These are phyloP conservation scores for Spermophilus dauricus DNA, from an alignment of 2,113 vertebrate genomes.

Conservation along the genomic window DNA sequence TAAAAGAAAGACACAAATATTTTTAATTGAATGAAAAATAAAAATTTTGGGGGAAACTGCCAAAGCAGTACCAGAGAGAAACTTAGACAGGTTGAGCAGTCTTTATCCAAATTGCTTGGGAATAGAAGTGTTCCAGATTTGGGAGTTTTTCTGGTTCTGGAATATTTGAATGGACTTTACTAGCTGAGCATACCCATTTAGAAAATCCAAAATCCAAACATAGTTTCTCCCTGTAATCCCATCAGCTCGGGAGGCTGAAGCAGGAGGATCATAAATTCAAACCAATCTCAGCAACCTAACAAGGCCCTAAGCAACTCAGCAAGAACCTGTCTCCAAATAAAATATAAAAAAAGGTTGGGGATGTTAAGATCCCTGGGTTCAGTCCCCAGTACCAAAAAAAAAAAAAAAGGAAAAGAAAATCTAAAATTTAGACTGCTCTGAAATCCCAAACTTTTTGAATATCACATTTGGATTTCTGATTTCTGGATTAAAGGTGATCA, in stretches of 20 bases:
- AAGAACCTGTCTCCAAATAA: no score
- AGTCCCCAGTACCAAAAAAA: no score
- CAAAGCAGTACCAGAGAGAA: no score
- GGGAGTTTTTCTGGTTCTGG: neutral
- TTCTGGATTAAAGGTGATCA: neutral
- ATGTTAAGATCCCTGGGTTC: no score
- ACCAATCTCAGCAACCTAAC: no score
- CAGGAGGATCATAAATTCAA: no score
- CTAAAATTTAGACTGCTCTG: neutral
- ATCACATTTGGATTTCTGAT: neutral
- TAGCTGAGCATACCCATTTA: neutral
- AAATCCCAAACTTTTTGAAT: neutral
- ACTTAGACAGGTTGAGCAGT: no score
- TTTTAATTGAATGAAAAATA: constrained; percentile 15
- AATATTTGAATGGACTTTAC: neutral
- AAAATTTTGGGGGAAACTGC: neutral
- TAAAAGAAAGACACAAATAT: neutral
- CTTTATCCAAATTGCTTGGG: neutral
- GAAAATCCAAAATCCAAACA: neutral
- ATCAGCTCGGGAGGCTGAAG: no score
- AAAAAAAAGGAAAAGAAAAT: neutral
- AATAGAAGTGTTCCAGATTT: neutral
- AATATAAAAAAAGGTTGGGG: no score
- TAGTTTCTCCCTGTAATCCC: no score
- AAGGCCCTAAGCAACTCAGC: no score